Percentiles rank a stretch among this genome's conserved stretches.
Evolutionary conservation across 2,113 vertebrate genomes (phyloP).

Genomic region (Mus spicilegus): DNA sequence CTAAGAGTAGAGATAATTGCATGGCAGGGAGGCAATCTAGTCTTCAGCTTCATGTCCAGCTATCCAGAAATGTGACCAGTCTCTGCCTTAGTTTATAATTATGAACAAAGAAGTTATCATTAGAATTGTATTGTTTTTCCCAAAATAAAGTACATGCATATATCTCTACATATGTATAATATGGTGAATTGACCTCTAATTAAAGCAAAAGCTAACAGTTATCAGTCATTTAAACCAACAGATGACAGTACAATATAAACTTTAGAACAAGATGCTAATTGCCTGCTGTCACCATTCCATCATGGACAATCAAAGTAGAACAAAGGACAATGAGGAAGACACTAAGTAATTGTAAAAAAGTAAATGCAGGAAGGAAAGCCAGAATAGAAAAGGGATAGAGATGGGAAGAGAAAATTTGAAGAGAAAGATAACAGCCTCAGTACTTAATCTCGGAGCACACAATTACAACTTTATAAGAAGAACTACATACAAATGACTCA

Average conservation of each 20-base stretch:
- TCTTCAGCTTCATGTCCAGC: constrained; percentile 64
- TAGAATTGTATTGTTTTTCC: constrained; percentile 48
- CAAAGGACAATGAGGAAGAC: constrained; percentile 47
- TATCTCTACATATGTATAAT: neutral
- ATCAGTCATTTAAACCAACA: constrained; percentile 38
- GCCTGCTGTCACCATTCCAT: constrained; percentile 40
- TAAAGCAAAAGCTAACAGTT: constrained; percentile 34
- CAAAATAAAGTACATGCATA: constrained; percentile 33
- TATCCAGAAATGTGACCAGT: constrained; percentile 56
- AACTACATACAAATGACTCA: neutral
- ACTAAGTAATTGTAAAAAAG: constrained; percentile 1
- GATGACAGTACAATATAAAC: constrained; percentile 29
- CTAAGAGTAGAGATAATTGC: constrained; percentile 58
- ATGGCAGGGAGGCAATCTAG: constrained; percentile 60
- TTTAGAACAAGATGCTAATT: constrained; percentile 40
- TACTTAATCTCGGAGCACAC: neutral
- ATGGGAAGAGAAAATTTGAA: neutral
- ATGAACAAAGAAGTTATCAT: constrained; percentile 58
- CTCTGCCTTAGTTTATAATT: constrained; percentile 70
- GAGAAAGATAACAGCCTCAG: neutral
- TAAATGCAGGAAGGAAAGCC: neutral
- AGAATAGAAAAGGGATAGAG: neutral
- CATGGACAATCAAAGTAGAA: constrained; percentile 27
- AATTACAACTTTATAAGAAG: neutral
- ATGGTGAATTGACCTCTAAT: constrained; percentile 7